These are phyloP conservation scores for Natrix natrix DNA, from an alignment of 2,797 vertebrate genomes.

Conservation along the genomic window DNA sequence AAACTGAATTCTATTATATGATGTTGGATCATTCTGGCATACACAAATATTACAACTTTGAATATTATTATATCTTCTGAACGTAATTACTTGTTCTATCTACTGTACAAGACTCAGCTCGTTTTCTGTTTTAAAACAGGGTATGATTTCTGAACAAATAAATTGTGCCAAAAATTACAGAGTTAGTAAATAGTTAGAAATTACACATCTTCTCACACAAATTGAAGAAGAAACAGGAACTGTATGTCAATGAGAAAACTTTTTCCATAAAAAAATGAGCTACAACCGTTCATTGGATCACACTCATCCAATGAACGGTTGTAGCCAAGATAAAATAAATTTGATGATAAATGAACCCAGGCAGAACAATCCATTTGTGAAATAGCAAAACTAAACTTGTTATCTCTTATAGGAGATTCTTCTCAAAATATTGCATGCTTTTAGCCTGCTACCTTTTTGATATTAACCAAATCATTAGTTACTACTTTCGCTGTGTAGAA, in stretches of 20 bases:
- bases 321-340: background rate
- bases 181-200: background rate
- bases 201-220: background rate
- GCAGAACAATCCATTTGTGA: background rate
- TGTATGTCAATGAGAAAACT: background rate
- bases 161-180: background rate
- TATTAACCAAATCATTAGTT: background rate
- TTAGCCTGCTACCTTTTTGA: background rate
- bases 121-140: background rate
- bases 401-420: background rate
- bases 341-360: background rate
- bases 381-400: background rate
- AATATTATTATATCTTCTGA: background rate
- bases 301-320: background rate
- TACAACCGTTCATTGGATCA: too few species aligned
- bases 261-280: background rate
- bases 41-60: background rate
- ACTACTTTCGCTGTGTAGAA: background rate
- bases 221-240: background rate
- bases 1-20: background rate
- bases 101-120: background rate
- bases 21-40: background rate
- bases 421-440: background rate
- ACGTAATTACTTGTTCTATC: background rate
- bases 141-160: background rate